Conservation (phyloP, 2,888 invertebrate genomes). For the Calameuta pallipes region DNA sequence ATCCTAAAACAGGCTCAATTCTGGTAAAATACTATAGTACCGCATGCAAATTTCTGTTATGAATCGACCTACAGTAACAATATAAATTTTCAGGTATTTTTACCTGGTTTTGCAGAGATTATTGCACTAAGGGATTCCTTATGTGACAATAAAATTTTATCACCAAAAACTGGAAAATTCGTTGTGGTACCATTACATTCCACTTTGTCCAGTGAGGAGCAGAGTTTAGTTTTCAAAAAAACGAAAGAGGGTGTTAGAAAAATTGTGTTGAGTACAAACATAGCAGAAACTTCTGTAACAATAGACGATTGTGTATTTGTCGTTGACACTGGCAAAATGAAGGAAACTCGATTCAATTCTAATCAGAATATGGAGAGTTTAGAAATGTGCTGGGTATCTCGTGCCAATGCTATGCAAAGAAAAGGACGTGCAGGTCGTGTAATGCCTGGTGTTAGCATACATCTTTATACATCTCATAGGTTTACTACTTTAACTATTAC, state of each 20-base stretch:
- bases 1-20: constrained; percentile 80
- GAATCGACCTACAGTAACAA: not conserved
- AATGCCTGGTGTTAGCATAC: constrained; percentile 87
- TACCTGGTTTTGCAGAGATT: constrained; percentile 85
- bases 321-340: constrained; percentile 92
- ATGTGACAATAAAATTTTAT: constrained; percentile 74
- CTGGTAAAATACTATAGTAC: constrained; percentile 62
- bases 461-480: constrained; percentile 82
- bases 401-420: constrained; percentile 90
- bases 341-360: constrained; percentile 84
- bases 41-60: not conserved
- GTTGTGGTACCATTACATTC: constrained; percentile 88
- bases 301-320: constrained; percentile 97
- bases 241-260: constrained; percentile 80
- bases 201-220: constrained; percentile 85
- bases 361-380: constrained; percentile 89
- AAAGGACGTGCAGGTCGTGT: constrained; percentile 93
- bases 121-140: constrained; percentile 78
- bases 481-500: constrained; percentile 29
- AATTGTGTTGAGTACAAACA: constrained; percentile 89
- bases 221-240: constrained; percentile 79
- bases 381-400: constrained; percentile 89
- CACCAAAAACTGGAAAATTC: constrained; percentile 74
- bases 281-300: constrained; percentile 95
- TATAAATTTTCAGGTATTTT: constrained; percentile 69